Evolutionary conservation across 23 tunicate genomes (phyloP), one percentile per base, ranked within the genome.

Genomic region (Styela clava): DNA sequence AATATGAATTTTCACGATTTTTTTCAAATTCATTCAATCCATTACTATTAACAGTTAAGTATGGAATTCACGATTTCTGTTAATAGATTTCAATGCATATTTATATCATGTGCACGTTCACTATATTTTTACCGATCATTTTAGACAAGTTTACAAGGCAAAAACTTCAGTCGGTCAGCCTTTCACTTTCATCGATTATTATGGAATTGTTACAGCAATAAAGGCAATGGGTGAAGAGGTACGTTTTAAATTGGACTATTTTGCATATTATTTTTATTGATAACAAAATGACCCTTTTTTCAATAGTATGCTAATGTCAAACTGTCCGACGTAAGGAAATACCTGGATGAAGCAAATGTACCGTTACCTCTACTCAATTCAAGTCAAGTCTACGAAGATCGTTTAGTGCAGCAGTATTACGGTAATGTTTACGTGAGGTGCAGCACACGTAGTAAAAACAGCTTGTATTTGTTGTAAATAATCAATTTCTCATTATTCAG

Each of bases 321-420:
- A 22, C 52, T 89, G 16, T 69, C 82, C 31, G 87, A 85, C 61
- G 35, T 91, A 23, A 30, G 73, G 18, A 34, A 78, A 3, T 77
- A 85, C 76, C 85, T 91, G 20, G 74, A 78, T 30, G 65, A 35
- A 1, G 97, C 87, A 16, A 70, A 86, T 30, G 87, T 82, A 23
- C 97, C 97, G 20, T 83, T 33, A 27, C 97, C 87, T 9, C 23
- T 91, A 2, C 64, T 91, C 23, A 68, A 72, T 12, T 73, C 97
- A 26, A 62, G 80, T 51, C 90, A 91, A n/a, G 94, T 88, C 34
- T 12, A 44, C 12, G 56, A 44, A 44, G 56, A 44, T 44, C 12
- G 56, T 44, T 12, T 44, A 12, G 56, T 44, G 56, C 56, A 44
- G 12, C 56, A 44, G 12, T 44, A 44, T 12, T 44, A 44, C 12